Evolutionary conservation across 2,113 vertebrate genomes (phyloP), one percentile per base, ranked within the genome.

Genomic region (Anser cygnoides): DNA sequence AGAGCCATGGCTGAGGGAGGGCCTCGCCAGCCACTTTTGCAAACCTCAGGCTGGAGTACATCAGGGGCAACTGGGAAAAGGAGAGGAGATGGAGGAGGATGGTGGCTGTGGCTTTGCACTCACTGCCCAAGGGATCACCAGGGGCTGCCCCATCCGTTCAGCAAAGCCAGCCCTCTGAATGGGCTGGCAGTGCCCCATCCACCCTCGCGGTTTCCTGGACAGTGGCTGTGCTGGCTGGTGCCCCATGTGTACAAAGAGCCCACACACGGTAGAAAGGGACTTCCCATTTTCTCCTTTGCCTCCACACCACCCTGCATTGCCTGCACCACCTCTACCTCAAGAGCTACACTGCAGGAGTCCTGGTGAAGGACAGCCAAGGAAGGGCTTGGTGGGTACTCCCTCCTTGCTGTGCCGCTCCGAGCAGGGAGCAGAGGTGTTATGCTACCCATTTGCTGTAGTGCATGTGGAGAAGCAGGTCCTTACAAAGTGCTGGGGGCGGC

Each of bases 91-190:
- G 4, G 31, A 63, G 33, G 39, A 23, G 46, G n/a, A 2, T 25
- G 80, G 4, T 9, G 84, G 67, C 49, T 88, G 44, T 52, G 52
- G 37, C 29, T 92, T 33, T 68, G 59, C 8, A 67, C 49, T 87
- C 1, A 0, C 65, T 5, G 50, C 55, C 3, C 0, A 0, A 17
- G 33, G 54, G 58, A 28, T 55, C n/a, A 6, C 6, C 49, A 62
- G 0, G 0, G 43, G 82, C 62, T 90, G 71, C 37, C 59, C 73
- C 59, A 18, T 70, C 89, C 10, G 1, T 29, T 5, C 0, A 0
- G 52, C 7, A 63, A 15, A 18, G 18, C 29, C 57, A 26, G 46
- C 44, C 61, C 44, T 61, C 33, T 2, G 37, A 16, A 37, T 31
- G 25, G 49, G 21, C 46, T 52, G 57, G 84, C 84, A 66, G 39